These are phyloP conservation scores for Perca schrenkii DNA, from an alignment of 2,113 vertebrate species.

Conservation along the genomic window DNA sequence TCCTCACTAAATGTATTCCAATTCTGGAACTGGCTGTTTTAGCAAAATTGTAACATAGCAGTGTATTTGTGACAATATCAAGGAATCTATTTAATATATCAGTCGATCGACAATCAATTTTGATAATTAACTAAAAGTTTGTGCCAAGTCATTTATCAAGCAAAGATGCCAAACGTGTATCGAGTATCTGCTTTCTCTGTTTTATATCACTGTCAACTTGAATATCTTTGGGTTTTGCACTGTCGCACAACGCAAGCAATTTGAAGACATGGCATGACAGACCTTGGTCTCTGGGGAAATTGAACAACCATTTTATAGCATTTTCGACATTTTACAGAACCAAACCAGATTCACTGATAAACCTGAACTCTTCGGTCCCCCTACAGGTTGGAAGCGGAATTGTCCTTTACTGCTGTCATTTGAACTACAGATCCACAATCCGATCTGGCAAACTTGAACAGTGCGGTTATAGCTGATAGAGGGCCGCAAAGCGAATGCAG, in stretches of 20 bases:
- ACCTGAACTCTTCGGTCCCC: background rate
- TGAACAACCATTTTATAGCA: background rate
- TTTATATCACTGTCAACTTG: background rate
- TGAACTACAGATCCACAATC: too few relatives aligned
- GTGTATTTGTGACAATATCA: background rate
- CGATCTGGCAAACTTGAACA: too few relatives aligned
- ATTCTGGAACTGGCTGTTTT: background rate
- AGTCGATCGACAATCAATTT: too few relatives aligned
- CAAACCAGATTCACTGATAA: background rate
- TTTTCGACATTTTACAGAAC: background rate
- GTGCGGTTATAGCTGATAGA: too few relatives aligned
- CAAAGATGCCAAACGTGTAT: background rate
- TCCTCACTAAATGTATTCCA: background rate
- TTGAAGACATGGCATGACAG: background rate
- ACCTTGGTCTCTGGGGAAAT: background rate
- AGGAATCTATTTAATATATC: too few relatives aligned
- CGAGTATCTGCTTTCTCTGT: background rate
- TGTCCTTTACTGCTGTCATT: too few relatives aligned
- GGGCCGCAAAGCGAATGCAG: too few relatives aligned
- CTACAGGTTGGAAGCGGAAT: too few relatives aligned
- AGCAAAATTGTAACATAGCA: background rate
- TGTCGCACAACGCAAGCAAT: background rate
- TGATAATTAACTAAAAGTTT: too few relatives aligned
- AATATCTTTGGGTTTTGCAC: background rate
- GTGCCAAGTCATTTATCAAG: too few relatives aligned